Percentiles rank a stretch among this genome's conserved stretches.
phyloP scores from a whole-genome alignment of 2,888 invertebrate species.

The Timema cristinae region DNA sequence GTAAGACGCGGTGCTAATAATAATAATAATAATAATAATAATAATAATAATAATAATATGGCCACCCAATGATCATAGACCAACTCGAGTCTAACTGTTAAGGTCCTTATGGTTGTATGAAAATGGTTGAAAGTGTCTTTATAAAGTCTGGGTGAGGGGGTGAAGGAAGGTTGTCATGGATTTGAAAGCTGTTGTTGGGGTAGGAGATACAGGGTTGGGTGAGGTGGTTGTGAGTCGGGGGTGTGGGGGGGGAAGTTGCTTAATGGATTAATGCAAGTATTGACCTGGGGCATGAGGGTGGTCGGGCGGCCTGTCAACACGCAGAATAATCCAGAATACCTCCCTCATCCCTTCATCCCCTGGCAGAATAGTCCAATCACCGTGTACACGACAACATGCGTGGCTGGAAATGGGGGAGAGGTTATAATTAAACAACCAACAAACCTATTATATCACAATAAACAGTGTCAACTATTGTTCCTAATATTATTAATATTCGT shows the following conservation, averaged over 20 bases:
- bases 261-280: slow-evolving; percentile 32
- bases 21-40: too few species aligned
- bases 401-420: too few species aligned
- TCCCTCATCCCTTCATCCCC: slow-evolving; percentile 16
- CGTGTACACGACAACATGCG: too few species aligned
- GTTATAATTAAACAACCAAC: too few species aligned
- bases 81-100: neutral
- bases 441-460: too few species aligned
- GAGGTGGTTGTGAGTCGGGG: slow-evolving; percentile 1
- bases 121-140: neutral
- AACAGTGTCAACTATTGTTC: too few species aligned
- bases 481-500: too few species aligned
- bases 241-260: slow-evolving; percentile 24
- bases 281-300: slow-evolving; percentile 26
- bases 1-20: too few species aligned
- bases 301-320: slow-evolving; percentile 27
- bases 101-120: neutral
- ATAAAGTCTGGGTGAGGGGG: neutral
- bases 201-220: slow-evolving; percentile 10
- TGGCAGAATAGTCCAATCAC: neutral
- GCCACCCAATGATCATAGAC: too few species aligned
- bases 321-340: slow-evolving; percentile 19
- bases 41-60: too few species aligned
- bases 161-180: slow-evolving; percentile 16
- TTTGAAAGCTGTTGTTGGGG: slow-evolving; percentile 14